Percentiles rank a stretch among this genome's conserved stretches.
phyloP scores from a whole-genome alignment of 2,888 invertebrate genomes.

The Drosophila ustulata region DNA sequence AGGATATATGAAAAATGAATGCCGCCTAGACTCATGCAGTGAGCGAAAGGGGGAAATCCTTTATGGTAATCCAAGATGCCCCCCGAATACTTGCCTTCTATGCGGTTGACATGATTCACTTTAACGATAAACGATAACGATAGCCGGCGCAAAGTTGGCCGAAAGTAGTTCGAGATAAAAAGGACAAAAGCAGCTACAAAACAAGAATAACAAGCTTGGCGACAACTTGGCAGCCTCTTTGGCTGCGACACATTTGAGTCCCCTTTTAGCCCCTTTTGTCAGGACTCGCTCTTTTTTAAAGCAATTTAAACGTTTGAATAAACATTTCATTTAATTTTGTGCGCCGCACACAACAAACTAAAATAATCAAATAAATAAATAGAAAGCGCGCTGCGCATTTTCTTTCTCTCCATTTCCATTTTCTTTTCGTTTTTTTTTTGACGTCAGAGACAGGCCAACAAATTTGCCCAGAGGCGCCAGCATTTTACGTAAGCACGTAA shows the following conservation, averaged over 20 bases:
- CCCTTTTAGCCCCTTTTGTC: conserved; percentile 11
- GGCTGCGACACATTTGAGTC: conserved; percentile 50
- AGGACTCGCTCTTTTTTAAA: conserved; percentile 47
- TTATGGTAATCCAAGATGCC: conserved; percentile 81
- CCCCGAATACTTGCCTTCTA: conserved; percentile 43
- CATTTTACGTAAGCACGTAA: conserved; percentile 73
- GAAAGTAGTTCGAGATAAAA: conserved; percentile 49
- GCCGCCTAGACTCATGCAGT: conserved; percentile 56
- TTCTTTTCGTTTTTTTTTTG: conserved; percentile 14
- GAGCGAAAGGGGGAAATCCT: conserved; percentile 52
- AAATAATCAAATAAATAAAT: conserved; percentile 72
- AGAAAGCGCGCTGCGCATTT: conserved; percentile 42
- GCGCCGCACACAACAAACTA: conserved; percentile 56
- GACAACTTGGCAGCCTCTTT: conserved; percentile 75
- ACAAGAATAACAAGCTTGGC: conserved; percentile 55
- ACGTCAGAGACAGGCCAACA: conserved; percentile 40
- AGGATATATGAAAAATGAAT: conserved; percentile 73
- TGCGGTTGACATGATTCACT: conserved; percentile 83
- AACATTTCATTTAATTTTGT: conserved; percentile 78
- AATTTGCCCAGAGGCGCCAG: conserved; percentile 70
- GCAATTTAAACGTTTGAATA: conserved; percentile 79
- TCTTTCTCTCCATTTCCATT: not conserved
- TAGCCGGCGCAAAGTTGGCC: conserved; percentile 61
- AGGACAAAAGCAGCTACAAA: conserved; percentile 30
- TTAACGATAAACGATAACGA: conserved; percentile 81